Base-by-base conservation (phyloP, 2,113 vertebrate species). In the Cavia aperea region DNA sequence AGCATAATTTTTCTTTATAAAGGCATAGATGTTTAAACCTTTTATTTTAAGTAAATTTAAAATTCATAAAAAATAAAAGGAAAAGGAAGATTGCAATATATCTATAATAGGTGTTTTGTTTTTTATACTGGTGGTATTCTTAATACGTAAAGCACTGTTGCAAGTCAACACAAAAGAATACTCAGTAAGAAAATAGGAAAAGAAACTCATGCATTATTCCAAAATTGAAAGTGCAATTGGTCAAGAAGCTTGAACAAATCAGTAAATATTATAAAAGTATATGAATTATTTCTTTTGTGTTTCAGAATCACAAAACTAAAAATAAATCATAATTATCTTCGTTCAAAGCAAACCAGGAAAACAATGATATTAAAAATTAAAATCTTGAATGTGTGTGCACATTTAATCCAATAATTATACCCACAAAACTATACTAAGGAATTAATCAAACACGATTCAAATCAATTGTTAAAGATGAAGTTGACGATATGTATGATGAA, bases 301-400 rank as follows among this genome's bases (percentile, higher is more conserved):
- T 82, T 77, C 23, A 36, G 18, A 63, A 62, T 63, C 60, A 75
- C 26, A 75, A 86, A 73, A 79, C 75, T 43, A 54, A 49, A 86
- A 73, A 58, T 73, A 58, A 70, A 56, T 72, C 49, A 29, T 70
- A 77, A 29, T 82, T 82, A 18, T 81, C 19, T 93, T 58, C 75
- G 10, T 70, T 92, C 62, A 68, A 26, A 87, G 26, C 65, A 31
- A 73, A 19, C 46, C 19, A 65, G n/a, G 24, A 89, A 83, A 89
- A 16, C 29, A 63, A 65, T 70, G 39, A 33, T 8, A 87, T 84
- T 85, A 85, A 93, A 86, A 94, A 77, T 75, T 26, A n/a, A 95
- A 86, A 1, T 1, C 68, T 93, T 43, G 4, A 23, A 88, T 66
- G 21, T 63, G 36, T 72, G 31, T 23, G 49, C 70, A 26, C 10